Evolutionary conservation across 2,888 invertebrate species (phyloP).

Genomic region (Tanypteryx hageni): DNA sequence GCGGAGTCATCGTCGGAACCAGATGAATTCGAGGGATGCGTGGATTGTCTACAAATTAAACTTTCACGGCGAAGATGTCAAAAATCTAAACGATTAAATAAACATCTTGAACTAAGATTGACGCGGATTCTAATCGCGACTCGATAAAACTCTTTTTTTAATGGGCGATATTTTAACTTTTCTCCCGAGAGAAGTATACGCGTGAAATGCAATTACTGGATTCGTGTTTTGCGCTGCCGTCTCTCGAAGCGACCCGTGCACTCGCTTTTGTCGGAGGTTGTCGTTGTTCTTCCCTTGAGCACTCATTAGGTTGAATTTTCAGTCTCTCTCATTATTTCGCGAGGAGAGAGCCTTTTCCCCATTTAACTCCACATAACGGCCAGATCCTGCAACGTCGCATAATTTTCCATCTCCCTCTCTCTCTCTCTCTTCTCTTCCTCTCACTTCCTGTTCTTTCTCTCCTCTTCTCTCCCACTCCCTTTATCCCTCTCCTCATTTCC

Average conservation of each 20-base stretch:
- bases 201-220: not conserved
- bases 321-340: not conserved
- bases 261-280: not conserved
- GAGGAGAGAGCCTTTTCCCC: not conserved
- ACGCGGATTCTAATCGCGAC: not conserved
- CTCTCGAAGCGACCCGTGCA: not conserved
- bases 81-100: no score
- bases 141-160: not conserved
- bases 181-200: not conserved
- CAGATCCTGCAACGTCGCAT: constrained; percentile 10
- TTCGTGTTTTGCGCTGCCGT: not conserved
- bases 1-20: no score
- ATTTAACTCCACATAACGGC: not conserved
- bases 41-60: no score
- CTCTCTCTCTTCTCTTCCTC: not conserved
- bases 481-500: not conserved
- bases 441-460: not conserved
- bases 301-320: not conserved
- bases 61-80: no score
- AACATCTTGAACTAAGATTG: no score
- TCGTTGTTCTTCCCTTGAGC: not conserved
- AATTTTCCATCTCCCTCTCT: not conserved
- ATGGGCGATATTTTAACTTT: not conserved
- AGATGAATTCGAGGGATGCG: no score
- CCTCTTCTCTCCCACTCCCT: not conserved